Evolutionary conservation across 1,140 invertebrate species (phyloP).

Genomic region (Drosophila kanapiae): DNA sequence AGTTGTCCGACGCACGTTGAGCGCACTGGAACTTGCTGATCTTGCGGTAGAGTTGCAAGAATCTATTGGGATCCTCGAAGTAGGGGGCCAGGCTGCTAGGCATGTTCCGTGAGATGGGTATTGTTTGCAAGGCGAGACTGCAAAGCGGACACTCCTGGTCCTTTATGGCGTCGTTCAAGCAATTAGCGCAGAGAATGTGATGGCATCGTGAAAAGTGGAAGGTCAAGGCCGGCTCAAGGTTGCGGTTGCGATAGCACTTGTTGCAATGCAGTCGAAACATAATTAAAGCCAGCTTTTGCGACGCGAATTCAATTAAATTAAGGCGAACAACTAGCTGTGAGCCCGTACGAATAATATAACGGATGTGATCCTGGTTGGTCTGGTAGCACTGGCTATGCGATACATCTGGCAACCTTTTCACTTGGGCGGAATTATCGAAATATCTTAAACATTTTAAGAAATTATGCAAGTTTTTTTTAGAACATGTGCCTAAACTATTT

Average conservation of each 20-base stretch:
- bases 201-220: slow-evolving; percentile 52
- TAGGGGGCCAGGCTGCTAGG: slow-evolving; percentile 42
- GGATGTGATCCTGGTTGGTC: slow-evolving; percentile 4
- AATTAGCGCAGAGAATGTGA: slow-evolving; percentile 49
- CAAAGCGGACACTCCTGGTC: slow-evolving; percentile 47
- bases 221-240: neutral
- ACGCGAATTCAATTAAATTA: neutral
- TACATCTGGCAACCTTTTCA: neutral
- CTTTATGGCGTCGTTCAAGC: neutral
- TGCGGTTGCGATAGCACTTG: slow-evolving; percentile 29
- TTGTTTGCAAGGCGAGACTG: neutral
- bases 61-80: slow-evolving; percentile 46
- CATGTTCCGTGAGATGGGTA: slow-evolving; percentile 39
- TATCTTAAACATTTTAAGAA: neutral
- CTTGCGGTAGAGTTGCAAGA: slow-evolving; percentile 35
- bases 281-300: neutral
- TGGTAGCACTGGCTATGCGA: neutral
- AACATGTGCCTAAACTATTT: neutral
- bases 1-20: slow-evolving; percentile 32
- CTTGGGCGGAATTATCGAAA: neutral
- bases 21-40: slow-evolving; percentile 54
- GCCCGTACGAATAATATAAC: slow-evolving; percentile 15
- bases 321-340: too few relatives aligned
- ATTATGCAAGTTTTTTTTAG: neutral
- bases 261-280: slow-evolving; percentile 63